Base-by-base conservation (phyloP, 2,888 invertebrate genomes). In the Euzetes globulus region DNA sequence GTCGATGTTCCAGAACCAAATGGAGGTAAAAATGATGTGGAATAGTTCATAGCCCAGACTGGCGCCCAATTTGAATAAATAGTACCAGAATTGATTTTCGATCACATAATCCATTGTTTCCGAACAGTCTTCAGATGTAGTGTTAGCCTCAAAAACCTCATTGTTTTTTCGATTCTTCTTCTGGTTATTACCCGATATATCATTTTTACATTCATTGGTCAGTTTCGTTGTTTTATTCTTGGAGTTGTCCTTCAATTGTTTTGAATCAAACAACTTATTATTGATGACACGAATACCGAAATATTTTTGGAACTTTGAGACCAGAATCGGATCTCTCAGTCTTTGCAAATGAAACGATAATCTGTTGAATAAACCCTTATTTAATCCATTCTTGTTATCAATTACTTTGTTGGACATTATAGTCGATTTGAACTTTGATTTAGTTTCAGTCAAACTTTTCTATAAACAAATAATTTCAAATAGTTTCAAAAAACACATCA, bases 1-100 rank as follows among this genome's bases (percentile, higher is more conserved):
- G 52, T 76, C 75, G 75, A 94, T 87, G 83, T 94, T 95, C 94
- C 94, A 95, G 81, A 93, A 91, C 90, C 92, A 92, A 83, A 92
- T 92, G 0, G 94, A 92, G 80, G 94, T 93, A 81, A 94, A 93
- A n/a, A 88, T 86, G 1, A 90, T 88, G 83, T 94, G 95, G 83
- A 95, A 95, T 77, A 90, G 86, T 84, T 94, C 94, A 84, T 94
- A 93, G 0, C 94, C 94, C 37, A 95, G 84, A 77, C 90, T 89
- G 0, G 94, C 92, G 22, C 93, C 94, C 81, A 94, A 86, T 25
- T 88, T 83, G 82, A 94, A 94, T 77, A 94, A 81, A 82, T 90
- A 91, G 84, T 91, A 91, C 89, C 93, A 91, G 81, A 91, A 89
- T 80, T 86, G 87, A 82, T 90, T 91, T 15, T 75, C 73, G 37